Base-by-base conservation (phyloP, 2,113 vertebrate genomes). In the Pteropus alecto region DNA sequence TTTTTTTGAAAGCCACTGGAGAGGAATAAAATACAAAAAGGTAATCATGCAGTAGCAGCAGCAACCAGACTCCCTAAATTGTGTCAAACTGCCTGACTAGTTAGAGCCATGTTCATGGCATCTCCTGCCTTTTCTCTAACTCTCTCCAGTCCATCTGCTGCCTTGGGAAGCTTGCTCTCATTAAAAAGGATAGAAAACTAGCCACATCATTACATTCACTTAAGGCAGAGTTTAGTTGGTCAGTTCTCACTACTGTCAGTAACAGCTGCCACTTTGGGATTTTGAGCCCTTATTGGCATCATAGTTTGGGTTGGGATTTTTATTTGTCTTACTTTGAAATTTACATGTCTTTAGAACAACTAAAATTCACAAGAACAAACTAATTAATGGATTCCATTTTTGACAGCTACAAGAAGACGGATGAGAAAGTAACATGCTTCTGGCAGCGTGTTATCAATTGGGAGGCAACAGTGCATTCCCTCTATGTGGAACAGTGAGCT, bases 331-430 rank as follows among this genome's bases (percentile, higher is more conserved):
- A 97, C 96, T 98, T 98, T 78, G 97, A 98, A 98, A 98, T 99
- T 97, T 98, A 98, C 98, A 98, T 98, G 97, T 98, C 98, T 98
- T 98, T 97, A 97, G 98, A 98, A 98, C 98, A 99, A 98, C 98
- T 98, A 98, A 98, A 98, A 98, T 98, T 98, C 98, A 96, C 98
- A 97, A 98, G 98, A 98, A 99, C 98, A 98, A 99, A 99, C 99
- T 99, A 99, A 99, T 99, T 99, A 99, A 99, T 99, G 99, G 98
- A 99, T 99, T 99, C 99, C 98, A 98, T 98, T 99, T 99, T 99
- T 99, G 99, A 99, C 99, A 99, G 99, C 99, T 99, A 99, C 99
- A 99, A 99, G 99, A 99, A 99, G 98, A 99, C 98, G 98, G 98
- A 99, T 99, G 99, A 99, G 99, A 99, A 99, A 99, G 98, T 98